Conservation (phyloP, 2,888 invertebrate species). For the Nemapogon koenigi region DNA sequence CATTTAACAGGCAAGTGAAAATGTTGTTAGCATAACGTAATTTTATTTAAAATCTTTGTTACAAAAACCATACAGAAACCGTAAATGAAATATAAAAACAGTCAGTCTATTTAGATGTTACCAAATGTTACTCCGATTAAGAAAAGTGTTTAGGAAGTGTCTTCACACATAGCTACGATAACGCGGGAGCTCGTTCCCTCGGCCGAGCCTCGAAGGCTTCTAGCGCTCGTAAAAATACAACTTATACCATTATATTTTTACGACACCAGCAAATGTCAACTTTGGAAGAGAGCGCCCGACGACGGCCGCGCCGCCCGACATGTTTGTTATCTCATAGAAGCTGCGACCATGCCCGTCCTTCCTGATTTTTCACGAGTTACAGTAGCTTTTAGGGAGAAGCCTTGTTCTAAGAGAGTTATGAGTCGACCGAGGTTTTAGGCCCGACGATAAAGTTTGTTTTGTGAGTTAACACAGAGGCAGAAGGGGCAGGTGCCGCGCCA, state of each 20-base stretch:
- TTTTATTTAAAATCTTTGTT: too few relatives aligned
- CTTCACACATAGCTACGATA: too few relatives aligned
- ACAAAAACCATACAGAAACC: too few relatives aligned
- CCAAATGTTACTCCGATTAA: too few relatives aligned
- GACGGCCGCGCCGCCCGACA: slow-evolving; percentile 18
- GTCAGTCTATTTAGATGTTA: too few relatives aligned
- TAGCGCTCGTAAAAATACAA: slow-evolving; percentile 46
- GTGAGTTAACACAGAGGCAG: slow-evolving; percentile 12
- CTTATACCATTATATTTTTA: slow-evolving; percentile 57
- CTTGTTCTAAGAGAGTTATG: slow-evolving; percentile 10
- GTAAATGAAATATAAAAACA: too few relatives aligned
- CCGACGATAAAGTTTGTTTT: slow-evolving; percentile 15
- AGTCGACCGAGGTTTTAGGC: slow-evolving; percentile 13
- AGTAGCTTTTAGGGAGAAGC: slow-evolving; percentile 17
- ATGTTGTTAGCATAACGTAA: too few relatives aligned
- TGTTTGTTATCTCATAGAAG: slow-evolving; percentile 28
- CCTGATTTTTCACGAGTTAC: slow-evolving; percentile 25
- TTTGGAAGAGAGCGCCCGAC: slow-evolving; percentile 37
- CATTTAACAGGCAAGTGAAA: too few relatives aligned
- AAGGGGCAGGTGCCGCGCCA: slow-evolving; percentile 13
- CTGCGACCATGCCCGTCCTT: slow-evolving; percentile 19
- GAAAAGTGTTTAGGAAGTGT: too few relatives aligned
- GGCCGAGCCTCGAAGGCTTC: slow-evolving; percentile 1
- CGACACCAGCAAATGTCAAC: slow-evolving; percentile 54
- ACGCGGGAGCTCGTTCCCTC: background rate